Percentiles rank a stretch among this genome's conserved stretches.
phyloP scores from a whole-genome alignment of 2,797 vertebrate genomes.

The Loriculus beryllinus region DNA sequence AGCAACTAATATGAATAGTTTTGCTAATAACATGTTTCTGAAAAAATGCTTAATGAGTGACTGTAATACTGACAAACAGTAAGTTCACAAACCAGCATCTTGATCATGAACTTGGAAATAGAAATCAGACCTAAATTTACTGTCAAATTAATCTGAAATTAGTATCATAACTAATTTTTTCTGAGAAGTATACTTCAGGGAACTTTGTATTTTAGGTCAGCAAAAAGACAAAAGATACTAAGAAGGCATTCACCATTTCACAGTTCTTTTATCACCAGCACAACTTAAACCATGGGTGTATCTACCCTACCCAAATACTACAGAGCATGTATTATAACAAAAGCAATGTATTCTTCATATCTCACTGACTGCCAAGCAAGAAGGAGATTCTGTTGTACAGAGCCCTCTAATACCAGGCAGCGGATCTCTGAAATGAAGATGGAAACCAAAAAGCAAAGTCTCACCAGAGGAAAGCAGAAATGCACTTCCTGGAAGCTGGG shows the following conservation, averaged over 20 bases:
- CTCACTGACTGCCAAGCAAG: not conserved
- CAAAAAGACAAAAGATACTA: not conserved
- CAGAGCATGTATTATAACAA: not conserved
- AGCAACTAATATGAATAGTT: not conserved
- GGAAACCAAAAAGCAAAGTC: constrained; percentile 14
- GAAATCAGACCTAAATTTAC: not conserved
- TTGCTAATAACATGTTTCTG: not conserved
- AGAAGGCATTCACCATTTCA: not conserved
- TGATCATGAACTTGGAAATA: not conserved
- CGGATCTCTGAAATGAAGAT: not conserved
- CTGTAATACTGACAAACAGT: not conserved
- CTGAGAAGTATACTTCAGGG: not conserved
- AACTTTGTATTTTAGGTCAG: constrained; percentile 30
- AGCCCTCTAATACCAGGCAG: not conserved
- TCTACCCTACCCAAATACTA: not conserved
- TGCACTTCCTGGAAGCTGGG: not conserved
- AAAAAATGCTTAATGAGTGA: not conserved
- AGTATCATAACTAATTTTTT: not conserved
- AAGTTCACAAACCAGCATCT: not conserved
- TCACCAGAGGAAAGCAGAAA: not conserved
- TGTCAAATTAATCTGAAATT: not conserved
- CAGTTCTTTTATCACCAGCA: not conserved
- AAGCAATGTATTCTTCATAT: not conserved
- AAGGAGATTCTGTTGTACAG: not conserved
- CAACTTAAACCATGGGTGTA: not conserved